phyloP scores from a whole-genome alignment of 2,113 vertebrate species.

The Oncorhynchus clarkii region DNA sequence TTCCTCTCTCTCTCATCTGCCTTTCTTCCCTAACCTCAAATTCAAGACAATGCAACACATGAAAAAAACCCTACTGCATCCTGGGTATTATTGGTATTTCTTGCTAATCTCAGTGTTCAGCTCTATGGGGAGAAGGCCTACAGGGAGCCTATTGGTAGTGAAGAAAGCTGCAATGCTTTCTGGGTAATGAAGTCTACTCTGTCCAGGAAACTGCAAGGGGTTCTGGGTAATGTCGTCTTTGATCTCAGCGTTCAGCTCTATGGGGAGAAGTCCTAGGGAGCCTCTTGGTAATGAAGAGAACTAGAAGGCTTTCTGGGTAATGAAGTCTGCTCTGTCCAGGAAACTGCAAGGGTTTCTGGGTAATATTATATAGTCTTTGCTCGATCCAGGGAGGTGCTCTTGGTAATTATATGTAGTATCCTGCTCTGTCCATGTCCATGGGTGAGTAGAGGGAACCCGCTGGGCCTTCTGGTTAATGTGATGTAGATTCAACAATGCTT shows the following conservation, averaged over 20 bases:
- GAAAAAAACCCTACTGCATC: too few relatives aligned
- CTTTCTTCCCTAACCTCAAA: background rate
- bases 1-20: background rate
- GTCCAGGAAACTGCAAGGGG: slow-evolving; percentile 81
- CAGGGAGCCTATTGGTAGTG: background rate
- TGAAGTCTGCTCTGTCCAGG: background rate
- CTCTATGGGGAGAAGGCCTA: background rate
- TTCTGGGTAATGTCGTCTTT: slow-evolving; percentile 53
- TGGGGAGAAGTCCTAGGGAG: slow-evolving; percentile 63
- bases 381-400: too few relatives aligned
- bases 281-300: slow-evolving; percentile 83
- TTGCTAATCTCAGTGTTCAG: too few relatives aligned
- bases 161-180: background rate
- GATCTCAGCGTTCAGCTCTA: too few relatives aligned
- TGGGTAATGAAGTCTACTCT: slow-evolving; percentile 32
- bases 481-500: background rate
- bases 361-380: too few relatives aligned
- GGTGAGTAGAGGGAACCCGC: too few relatives aligned
- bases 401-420: too few relatives aligned
- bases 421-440: background rate
- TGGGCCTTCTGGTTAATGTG: too few relatives aligned
- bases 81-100: too few relatives aligned
- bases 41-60: too few relatives aligned
- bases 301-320: background rate
- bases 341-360: too few relatives aligned